Conservation (phyloP, 1,140 invertebrate genomes). For the Leucophenga varia region DNA sequence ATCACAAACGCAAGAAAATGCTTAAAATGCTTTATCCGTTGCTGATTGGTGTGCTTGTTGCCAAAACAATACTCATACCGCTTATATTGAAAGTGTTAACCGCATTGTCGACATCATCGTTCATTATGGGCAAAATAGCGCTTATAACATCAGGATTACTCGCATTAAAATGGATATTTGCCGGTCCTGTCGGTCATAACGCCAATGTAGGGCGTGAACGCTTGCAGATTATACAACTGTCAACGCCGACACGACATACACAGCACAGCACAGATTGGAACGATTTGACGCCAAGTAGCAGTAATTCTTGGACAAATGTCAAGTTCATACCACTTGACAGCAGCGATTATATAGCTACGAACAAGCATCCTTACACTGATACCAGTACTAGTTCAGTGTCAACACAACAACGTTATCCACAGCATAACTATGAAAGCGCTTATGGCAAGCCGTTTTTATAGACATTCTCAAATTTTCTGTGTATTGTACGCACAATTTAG, state of each 20-base stretch:
- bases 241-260: conserved; percentile 17
- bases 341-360: conserved; percentile 6
- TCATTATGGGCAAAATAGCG: conserved; percentile 62
- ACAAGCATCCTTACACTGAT: too few relatives aligned
- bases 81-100: conserved; percentile 65
- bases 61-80: conserved; percentile 65
- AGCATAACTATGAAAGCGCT: conserved; percentile 18
- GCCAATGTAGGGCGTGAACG: conserved; percentile 23
- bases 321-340: conserved; percentile 44
- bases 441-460: conserved; percentile 44
- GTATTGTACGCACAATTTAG: too few relatives aligned
- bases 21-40: conserved; percentile 57
- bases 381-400: too few relatives aligned
- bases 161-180: conserved; percentile 47
- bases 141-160: conserved; percentile 55
- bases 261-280: conserved; percentile 10
- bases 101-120: conserved; percentile 63
- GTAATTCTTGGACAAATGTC: conserved; percentile 25
- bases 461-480: too few relatives aligned
- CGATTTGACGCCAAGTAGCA: conserved; percentile 32
- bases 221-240: conserved; percentile 42
- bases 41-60: conserved; percentile 63
- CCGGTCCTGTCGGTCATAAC: conserved; percentile 11
- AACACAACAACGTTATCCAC: conserved; percentile 1
- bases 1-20: conserved; percentile 36